phyloP scores from a whole-genome alignment of 1,140 invertebrate genomes.

The Bilobella aurantiaca region DNA sequence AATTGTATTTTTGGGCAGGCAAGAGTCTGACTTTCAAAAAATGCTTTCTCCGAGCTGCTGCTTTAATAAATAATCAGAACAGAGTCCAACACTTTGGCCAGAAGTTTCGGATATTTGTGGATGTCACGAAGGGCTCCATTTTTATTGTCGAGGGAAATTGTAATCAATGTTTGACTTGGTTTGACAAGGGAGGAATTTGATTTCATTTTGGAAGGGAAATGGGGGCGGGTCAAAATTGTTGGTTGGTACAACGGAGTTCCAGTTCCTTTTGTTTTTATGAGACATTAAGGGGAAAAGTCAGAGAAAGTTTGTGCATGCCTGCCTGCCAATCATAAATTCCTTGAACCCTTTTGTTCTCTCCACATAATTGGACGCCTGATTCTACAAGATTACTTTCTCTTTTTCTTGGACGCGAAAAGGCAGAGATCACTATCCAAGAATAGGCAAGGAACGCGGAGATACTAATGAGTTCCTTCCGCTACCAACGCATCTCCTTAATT shows the following conservation, averaged over 20 bases:
- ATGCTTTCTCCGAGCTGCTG: too few relatives aligned
- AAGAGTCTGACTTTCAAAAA: too few relatives aligned
- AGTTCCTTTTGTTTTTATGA: constrained; percentile 7
- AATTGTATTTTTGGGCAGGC: too few relatives aligned
- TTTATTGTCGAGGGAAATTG: too few relatives aligned
- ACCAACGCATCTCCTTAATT: not conserved
- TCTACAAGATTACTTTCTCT: constrained; percentile 1
- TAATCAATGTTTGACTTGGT: not conserved
- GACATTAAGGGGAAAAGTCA: not conserved
- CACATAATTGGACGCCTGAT: not conserved
- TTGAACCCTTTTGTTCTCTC: not conserved
- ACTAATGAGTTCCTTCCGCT: not conserved
- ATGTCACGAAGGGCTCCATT: too few relatives aligned
- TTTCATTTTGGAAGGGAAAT: not conserved
- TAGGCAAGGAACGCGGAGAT: not conserved
- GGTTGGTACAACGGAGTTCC: too few relatives aligned
- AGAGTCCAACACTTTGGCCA: too few relatives aligned
- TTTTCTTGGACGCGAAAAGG: not conserved
- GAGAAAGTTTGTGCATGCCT: not conserved
- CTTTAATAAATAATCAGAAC: too few relatives aligned
- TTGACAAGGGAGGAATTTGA: not conserved
- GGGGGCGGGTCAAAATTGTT: too few relatives aligned
- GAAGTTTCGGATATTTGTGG: too few relatives aligned
- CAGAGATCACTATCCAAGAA: not conserved
- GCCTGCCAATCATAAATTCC: constrained; percentile 6